These are phyloP conservation scores for Premnoplex brunnescens DNA, from an alignment of 2,797 vertebrate species.

Conservation along the genomic window DNA sequence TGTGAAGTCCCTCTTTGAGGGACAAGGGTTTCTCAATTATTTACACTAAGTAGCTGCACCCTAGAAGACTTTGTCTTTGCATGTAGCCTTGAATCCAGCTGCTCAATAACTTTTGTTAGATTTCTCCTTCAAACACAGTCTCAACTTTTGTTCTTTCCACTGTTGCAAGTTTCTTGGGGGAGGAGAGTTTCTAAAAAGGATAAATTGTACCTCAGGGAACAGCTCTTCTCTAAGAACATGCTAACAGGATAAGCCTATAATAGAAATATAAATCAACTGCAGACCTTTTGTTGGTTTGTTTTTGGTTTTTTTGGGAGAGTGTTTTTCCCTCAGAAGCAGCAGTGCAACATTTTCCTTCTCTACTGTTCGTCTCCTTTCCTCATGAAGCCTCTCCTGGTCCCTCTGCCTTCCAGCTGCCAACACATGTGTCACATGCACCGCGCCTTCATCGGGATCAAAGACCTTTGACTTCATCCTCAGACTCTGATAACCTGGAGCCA, in stretches of 20 bases:
- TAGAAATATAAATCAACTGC: slow-evolving; percentile 36
- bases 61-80: not conserved
- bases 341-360: not conserved
- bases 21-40: not conserved
- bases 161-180: not conserved
- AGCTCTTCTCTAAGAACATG: slow-evolving; percentile 43
- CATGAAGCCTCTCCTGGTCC: not conserved
- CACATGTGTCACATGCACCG: fast-evolving
- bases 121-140: not conserved
- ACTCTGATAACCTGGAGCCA: not conserved
- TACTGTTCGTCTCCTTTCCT: not conserved
- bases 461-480: not conserved
- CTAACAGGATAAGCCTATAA: slow-evolving; percentile 49
- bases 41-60: not conserved
- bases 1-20: not conserved
- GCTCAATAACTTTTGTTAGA: not conserved
- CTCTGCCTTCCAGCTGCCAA: not conserved
- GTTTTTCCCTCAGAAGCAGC: not conserved
- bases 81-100: not conserved
- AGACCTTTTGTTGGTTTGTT: not conserved
- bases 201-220: slow-evolving; percentile 38
- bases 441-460: not conserved
- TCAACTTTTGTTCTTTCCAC: slow-evolving; percentile 31
- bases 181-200: slow-evolving; percentile 49
- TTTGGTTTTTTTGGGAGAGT: not conserved